Conservation (phyloP, 2,888 invertebrate species). For the Plagodis pulveraria region DNA sequence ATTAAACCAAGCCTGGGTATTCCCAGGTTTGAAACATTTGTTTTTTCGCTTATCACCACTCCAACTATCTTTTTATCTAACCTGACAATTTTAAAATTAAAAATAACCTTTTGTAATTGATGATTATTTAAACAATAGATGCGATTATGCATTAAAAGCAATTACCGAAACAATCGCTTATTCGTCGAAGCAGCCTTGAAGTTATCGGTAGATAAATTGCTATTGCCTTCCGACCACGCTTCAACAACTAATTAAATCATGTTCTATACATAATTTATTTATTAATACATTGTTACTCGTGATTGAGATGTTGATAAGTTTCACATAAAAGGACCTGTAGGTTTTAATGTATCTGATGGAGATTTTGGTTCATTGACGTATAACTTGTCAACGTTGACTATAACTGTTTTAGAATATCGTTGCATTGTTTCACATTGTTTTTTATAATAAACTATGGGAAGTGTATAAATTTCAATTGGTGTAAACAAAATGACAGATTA, state of each 20-base stretch:
- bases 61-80: too few species aligned
- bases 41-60: too few species aligned
- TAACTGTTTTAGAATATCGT: not conserved
- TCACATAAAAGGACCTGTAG: conserved; percentile 11
- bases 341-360: conserved; percentile 20
- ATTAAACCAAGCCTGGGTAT: too few species aligned
- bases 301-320: conserved; percentile 27
- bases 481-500: too few species aligned
- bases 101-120: conserved; percentile 1
- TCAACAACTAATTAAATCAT: conserved; percentile 26
- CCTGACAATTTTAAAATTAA: too few species aligned
- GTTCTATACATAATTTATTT: conserved; percentile 15
- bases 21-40: too few species aligned
- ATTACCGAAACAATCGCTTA: conserved; percentile 29
- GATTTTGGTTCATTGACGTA: conserved; percentile 9
- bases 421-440: too few species aligned
- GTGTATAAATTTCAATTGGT: too few species aligned
- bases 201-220: conserved; percentile 28
- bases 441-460: too few species aligned
- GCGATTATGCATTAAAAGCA: conserved; percentile 10
- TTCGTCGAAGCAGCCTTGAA: conserved; percentile 28
- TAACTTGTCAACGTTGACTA: too few species aligned
- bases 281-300: conserved; percentile 28
- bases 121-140: conserved; percentile 17
- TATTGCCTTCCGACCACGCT: conserved; percentile 40